Evolutionary conservation across 2,113 vertebrate genomes (phyloP).

Genomic region (Picathartes gymnocephalus): DNA sequence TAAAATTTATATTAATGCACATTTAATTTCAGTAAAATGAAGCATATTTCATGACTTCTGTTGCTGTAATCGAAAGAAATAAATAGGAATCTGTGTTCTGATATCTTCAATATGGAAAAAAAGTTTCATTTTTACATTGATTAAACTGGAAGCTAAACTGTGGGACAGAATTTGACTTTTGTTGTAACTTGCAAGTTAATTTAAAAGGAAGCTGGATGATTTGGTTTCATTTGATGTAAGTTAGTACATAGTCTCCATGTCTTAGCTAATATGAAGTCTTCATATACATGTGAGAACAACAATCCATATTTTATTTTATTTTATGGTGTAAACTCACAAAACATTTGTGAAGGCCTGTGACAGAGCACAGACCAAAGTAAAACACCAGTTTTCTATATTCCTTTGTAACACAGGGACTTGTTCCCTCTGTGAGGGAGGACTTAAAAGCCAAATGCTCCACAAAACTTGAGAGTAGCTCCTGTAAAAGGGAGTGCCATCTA

Average conservation of each 20-base stretch:
- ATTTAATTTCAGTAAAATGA: background rate
- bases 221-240: background rate
- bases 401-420: background rate
- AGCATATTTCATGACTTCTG: background rate
- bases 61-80: background rate
- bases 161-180: background rate
- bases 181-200: background rate
- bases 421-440: background rate
- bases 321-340: background rate
- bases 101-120: background rate
- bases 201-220: background rate
- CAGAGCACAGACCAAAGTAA: background rate
- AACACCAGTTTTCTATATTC: background rate
- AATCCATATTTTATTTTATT: background rate
- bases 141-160: background rate
- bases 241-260: background rate
- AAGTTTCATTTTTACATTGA: background rate
- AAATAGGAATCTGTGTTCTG: background rate
- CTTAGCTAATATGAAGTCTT: background rate
- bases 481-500: background rate
- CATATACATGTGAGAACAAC: background rate
- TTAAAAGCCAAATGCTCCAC: background rate
- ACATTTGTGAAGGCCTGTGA: background rate
- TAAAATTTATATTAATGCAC: slow-evolving; percentile 37
- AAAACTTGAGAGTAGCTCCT: background rate